Conservation (phyloP, 1,140 invertebrate species). For the Lanistes nyassanus region DNA sequence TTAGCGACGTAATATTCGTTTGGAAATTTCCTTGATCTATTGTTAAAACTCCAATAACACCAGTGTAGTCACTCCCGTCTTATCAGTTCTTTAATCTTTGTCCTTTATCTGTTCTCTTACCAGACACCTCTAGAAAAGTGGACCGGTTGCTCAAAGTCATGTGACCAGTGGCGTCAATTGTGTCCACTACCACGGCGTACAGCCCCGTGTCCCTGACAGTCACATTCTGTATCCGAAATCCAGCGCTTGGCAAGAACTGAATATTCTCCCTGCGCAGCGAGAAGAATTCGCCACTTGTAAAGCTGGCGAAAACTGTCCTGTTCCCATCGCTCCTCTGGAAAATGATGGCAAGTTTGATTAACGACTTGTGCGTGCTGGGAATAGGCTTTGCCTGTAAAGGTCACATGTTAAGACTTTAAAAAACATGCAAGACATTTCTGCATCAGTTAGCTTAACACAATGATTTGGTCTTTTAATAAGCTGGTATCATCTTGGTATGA, state of each 20-base stretch:
- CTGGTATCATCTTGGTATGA: too few relatives aligned
- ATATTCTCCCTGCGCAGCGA: background rate
- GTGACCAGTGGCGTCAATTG: background rate
- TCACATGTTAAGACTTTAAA: too few relatives aligned
- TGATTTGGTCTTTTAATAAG: too few relatives aligned
- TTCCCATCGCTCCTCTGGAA: background rate
- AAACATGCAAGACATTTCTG: too few relatives aligned
- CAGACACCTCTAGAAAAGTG: too few relatives aligned
- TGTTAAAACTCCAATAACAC: constrained; percentile 11
- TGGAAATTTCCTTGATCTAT: too few relatives aligned
- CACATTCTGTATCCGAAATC: background rate
- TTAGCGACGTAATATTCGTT: too few relatives aligned
- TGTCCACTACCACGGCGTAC: background rate
- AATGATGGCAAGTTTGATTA: background rate
- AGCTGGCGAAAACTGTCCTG: background rate
- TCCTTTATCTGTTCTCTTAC: background rate
- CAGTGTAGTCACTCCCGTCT: too few relatives aligned
- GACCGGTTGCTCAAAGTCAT: background rate
- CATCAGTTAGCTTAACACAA: background rate
- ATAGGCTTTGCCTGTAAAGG: too few relatives aligned
- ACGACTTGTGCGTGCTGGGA: too few relatives aligned
- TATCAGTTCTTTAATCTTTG: too few relatives aligned
- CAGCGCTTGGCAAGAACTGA: background rate
- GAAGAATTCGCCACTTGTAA: background rate
- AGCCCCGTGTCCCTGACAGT: background rate